Percentiles rank a stretch among this genome's conserved stretches.
Evolutionary conservation across 1,140 invertebrate species (phyloP).

Genomic region (Lasioglossum baleicum): DNA sequence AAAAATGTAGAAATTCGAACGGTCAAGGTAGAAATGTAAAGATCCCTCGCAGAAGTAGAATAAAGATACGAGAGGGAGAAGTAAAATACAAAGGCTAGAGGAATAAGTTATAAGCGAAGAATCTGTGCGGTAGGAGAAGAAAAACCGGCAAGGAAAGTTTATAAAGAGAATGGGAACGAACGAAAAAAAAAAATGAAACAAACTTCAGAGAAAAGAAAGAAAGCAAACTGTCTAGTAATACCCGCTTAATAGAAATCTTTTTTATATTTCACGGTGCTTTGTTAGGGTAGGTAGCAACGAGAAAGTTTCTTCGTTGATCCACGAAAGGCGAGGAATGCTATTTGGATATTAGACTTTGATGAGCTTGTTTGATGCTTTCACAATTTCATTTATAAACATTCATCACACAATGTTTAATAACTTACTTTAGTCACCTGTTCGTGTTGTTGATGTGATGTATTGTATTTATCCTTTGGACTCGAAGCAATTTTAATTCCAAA

Average conservation of each 20-base stretch:
- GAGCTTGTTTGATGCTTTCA: neutral
- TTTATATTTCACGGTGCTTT: neutral
- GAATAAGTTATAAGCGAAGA: neutral
- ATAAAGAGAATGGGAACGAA: neutral
- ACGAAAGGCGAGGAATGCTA: neutral
- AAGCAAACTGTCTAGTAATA: neutral
- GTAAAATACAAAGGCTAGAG: neutral
- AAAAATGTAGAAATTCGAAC: neutral
- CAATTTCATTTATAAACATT: too few relatives aligned
- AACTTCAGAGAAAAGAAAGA: too few relatives aligned
- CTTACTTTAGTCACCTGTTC: too few relatives aligned
- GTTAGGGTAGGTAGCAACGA: neutral
- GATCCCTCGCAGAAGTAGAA: too few relatives aligned
- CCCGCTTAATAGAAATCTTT: neutral
- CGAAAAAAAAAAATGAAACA: neutral
- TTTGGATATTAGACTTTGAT: neutral
- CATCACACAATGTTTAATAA: too few relatives aligned
- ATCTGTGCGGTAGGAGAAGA: neutral
- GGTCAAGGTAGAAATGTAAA: neutral
- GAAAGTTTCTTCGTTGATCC: neutral
- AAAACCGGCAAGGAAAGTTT: neutral
- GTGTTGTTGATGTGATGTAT: too few relatives aligned
- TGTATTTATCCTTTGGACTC: too few relatives aligned
- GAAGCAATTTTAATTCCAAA: too few relatives aligned
- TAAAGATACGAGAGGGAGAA: neutral